Evolutionary conservation across 2,113 vertebrate genomes (phyloP).

Genomic region (Tachuris rubrigastra): DNA sequence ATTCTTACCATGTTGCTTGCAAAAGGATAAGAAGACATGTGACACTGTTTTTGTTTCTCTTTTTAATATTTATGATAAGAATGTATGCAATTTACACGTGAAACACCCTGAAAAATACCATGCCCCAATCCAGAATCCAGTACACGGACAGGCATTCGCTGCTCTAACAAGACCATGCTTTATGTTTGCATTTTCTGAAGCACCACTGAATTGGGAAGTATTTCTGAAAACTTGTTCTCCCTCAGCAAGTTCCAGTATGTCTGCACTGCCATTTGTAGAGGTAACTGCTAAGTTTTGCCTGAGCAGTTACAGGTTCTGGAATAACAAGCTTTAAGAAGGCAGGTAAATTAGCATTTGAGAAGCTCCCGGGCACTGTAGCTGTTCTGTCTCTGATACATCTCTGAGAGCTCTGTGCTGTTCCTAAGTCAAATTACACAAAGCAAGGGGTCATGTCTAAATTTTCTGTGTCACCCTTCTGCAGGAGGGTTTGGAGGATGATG

Average conservation of each 20-base stretch:
- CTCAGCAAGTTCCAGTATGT: neutral
- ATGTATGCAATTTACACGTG: neutral
- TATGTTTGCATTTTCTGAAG: neutral
- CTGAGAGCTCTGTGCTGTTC: neutral
- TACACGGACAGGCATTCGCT: neutral
- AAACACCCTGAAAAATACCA: neutral
- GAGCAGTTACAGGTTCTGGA: neutral
- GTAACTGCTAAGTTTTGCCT: neutral
- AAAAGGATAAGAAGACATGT: neutral
- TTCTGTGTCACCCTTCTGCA: neutral
- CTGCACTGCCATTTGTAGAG: neutral
- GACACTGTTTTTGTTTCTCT: neutral
- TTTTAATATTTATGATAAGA: neutral
- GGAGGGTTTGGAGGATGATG: neutral
- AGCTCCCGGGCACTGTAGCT: neutral
- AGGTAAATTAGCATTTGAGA: neutral
- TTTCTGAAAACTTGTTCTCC: neutral
- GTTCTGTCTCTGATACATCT: neutral
- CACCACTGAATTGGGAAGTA: neutral
- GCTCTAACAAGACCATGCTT: neutral
- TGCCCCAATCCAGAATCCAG: neutral
- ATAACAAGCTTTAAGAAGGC: neutral
- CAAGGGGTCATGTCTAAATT: neutral
- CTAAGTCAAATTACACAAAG: neutral
- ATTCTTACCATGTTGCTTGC: neutral